Evolutionary conservation across 1,140 invertebrate species (phyloP), one percentile per base, ranked within the genome.

Genomic region (Thalassaphorura encarpata): DNA sequence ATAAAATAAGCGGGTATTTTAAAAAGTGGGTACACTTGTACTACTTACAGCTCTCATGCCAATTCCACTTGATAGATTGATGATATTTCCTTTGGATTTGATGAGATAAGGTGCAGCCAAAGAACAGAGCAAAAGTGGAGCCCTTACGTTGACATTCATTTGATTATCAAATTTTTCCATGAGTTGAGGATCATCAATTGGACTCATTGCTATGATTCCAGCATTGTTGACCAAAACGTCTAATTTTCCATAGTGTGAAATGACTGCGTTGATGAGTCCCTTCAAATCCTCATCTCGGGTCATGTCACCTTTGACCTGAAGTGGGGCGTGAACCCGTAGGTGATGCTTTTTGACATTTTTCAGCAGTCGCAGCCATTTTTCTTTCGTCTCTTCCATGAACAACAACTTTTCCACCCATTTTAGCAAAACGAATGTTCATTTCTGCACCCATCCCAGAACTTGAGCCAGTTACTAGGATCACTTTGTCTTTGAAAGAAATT

Each of bases 21-120:
- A n/a, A n/a, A n/a, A n/a, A n/a, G n/a, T n/a, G n/a, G n/a, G n/a
- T n/a, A n/a, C n/a, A n/a, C n/a, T n/a, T n/a, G n/a, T n/a, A n/a
- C n/a, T 6, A 4, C 70, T 69, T 70, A 78, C 74, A 18, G 76
- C 69, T 69, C 79, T 55, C 6, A 78, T 62, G 16, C 78, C 80
- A 66, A 72, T 77, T 6, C 82, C 73, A 67, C 77, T 79, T 28
- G 77, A 79, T 1, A 81, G 75, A 67, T 80, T 81, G 23, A 82
- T 72, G 54, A 77, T 70, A 43, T 69, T 72, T 18, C 75, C 77
- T 67, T 77, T 74, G 5, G 69, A 68, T 41, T 66, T 55, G 23
- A 73, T 69, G 26, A 81, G 69, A 61, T 78, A 67, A 28, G 79
- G 79, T 13, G 75, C 72, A 36, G 76, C 73, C 49, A 79, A 72